Base-by-base conservation (phyloP, 2,797 vertebrate species). In the Parauchenoglanis ngamensis region DNA sequence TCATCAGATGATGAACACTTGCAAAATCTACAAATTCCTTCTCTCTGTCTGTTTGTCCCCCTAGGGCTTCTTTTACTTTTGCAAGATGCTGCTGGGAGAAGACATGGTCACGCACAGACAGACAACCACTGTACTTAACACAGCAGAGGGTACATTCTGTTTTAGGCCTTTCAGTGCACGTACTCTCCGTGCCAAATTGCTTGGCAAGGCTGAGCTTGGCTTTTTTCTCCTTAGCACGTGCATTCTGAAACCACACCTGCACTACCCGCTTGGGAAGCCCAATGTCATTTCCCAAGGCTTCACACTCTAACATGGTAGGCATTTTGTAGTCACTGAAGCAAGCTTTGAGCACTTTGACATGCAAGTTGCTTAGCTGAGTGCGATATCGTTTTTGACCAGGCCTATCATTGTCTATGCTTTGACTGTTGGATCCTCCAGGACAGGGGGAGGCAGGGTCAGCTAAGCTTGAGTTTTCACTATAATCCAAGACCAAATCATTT, bases 161-260 rank as follows among this genome's bases (percentile, higher is more conserved):
- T 94, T 95, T 95, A 93, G 96, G 96, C 95, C 96, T 96, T 94
- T 97, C 96, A 96, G 95, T 96, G 95, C 98, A 98, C 94, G 95
- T 95, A 93, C 95, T 87, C 63, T 96, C 97, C 91, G 97, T 97
- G 92, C 96, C 97, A 92, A 97, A 97, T 92, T 97, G 97, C 95
- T 97, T 97, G 92, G 97, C 97, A 96, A 97, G 97, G 92, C 95
- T 97, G 90, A 97, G 94, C 91, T 97, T 98, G 88, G 98, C 96
- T 94, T 99, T 98, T 93, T 99, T 99, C 92, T 99, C 98, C 95
- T 99, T 99, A 17, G 98, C 98, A 93, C 98, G 95, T 91, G 98
- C 98, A 92, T 99, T 99, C 95, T 99, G 98, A 95, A 99, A 99
- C 98, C 98, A 99, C 94, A 99, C 98, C 94, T 99, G 98, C 92